A percentile compares a stretch with the other conserved stretches of the same genome.
Conservation (phyloP, 2,797 vertebrate genomes). For the Protosalanx chinensis region DNA sequence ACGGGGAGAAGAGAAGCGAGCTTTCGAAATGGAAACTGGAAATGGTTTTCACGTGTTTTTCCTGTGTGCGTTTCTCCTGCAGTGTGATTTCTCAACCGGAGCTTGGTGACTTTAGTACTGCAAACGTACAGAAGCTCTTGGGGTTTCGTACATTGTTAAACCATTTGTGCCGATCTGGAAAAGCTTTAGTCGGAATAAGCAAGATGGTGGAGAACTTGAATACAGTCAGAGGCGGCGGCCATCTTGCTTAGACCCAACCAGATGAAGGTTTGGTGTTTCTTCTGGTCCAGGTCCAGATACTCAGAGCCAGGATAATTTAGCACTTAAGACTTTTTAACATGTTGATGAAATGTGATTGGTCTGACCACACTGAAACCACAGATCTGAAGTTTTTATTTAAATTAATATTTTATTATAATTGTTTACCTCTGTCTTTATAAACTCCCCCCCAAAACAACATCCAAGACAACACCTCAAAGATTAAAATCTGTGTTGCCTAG, state of each 20-base stretch:
- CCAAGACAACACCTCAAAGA: constrained; percentile 11
- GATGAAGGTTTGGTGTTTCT: not conserved
- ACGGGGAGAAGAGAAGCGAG: not conserved
- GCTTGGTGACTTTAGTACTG: not conserved
- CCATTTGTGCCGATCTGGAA: not conserved
- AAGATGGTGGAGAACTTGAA: not conserved
- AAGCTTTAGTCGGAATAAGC: not conserved
- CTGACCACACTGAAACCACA: constrained; percentile 3
- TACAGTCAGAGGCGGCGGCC: no score
- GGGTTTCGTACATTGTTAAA: not conserved
- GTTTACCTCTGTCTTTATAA: constrained; percentile 29
- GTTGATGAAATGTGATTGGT: not conserved
- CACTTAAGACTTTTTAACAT: not conserved
- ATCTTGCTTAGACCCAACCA: not conserved
- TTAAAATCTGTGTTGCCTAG: constrained; percentile 30
- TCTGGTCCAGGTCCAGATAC: not conserved
- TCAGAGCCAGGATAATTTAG: not conserved
- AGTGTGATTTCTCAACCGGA: not conserved
- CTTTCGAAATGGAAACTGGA: not conserved
- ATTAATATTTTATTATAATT: constrained; percentile 39
- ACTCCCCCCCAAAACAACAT: not conserved
- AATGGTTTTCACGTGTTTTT: not conserved
- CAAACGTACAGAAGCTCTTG: not conserved
- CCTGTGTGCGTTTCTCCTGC: not conserved
- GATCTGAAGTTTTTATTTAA: constrained; percentile 35